Percentiles rank a stretch among this genome's conserved stretches.
These are phyloP conservation scores for Macrobrachium rosenbergii DNA, from an alignment of 1,140 invertebrate genomes.

Conservation along the genomic window DNA sequence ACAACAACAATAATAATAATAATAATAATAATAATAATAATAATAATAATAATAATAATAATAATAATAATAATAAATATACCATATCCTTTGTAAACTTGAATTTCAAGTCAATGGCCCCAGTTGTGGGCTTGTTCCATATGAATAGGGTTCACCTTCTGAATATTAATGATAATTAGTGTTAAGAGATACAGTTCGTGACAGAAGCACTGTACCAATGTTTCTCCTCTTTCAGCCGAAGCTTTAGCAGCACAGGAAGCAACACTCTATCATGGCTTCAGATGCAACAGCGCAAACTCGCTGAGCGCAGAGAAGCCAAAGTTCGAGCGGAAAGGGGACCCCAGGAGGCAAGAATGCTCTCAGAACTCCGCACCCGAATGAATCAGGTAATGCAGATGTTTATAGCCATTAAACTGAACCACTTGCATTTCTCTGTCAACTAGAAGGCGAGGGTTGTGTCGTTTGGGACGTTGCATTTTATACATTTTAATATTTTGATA, in stretches of 20 bases:
- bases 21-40: no score
- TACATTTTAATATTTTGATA: no score
- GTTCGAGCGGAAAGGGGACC: conserved; percentile 79
- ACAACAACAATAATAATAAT: neutral
- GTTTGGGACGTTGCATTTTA: neutral
- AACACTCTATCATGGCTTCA: conserved; percentile 81
- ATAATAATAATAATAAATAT: neutral
- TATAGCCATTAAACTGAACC: neutral
- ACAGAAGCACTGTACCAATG: neutral
- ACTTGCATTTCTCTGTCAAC: no score
- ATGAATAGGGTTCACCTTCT: no score
- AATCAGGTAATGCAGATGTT: conserved; percentile 45
- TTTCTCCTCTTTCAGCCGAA: conserved; percentile 41
- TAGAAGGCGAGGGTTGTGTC: neutral
- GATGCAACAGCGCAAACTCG: conserved; percentile 82
- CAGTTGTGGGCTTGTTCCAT: neutral
- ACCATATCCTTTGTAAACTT: neutral
- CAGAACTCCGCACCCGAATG: conserved; percentile 73
- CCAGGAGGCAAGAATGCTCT: conserved; percentile 77
- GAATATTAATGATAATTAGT: neutral
- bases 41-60: no score
- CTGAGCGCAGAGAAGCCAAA: conserved; percentile 78
- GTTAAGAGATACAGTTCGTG: neutral
- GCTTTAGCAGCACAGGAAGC: conserved; percentile 59
- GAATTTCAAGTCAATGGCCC: neutral